Evolutionary conservation across 2,888 invertebrate genomes (phyloP), one percentile per base, ranked within the genome.

Genomic region (Choreutis nemorana): DNA sequence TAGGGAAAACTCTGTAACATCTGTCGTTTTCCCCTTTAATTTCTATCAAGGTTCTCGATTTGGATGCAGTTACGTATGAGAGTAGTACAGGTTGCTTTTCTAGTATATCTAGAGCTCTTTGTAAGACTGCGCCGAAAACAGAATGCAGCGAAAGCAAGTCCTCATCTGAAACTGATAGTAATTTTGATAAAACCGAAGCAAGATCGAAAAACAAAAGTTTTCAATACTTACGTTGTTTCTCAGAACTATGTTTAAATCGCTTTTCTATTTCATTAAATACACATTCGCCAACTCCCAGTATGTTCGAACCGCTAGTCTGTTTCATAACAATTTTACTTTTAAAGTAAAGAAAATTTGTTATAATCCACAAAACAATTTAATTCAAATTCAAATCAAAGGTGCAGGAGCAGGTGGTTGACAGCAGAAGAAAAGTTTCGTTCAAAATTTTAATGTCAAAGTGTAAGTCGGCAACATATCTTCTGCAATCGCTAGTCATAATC

Each of bases 1-100:
- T 58, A 0, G 85, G 83, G 42, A 87, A 85, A 14, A 89, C 54
- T 28, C 83, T 82, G 36, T 85, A 84, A 29, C 81, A 78, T n/a
- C 79, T 68, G 24, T 73, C 67, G 3, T 78, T 72, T 29, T 77
- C 73, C 4, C 82, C 81, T 30, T 68, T 70, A 3, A 88, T 68
- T 75, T 87, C 86, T 23, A 83, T 71, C 10, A 87, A 50, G 45
- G 59, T 62, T 44, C 82, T 56, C 1, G 45, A 35, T 25, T 61
- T 55, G 28, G 67, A 63, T 3, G 57, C 38, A 1, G 75, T 70
- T 10, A 57, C 54, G 28, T 84, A 86, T 3, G 79, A 61, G 9
- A 65, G 52, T 1, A 82, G 68, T 2, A 82, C 64, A 25, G 63
- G 62, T 36, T 75, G 63, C 27, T 78, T 82, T 36, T 89, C 88